phyloP scores from a whole-genome alignment of 2,888 invertebrate genomes.

The Drosophila mimica region DNA sequence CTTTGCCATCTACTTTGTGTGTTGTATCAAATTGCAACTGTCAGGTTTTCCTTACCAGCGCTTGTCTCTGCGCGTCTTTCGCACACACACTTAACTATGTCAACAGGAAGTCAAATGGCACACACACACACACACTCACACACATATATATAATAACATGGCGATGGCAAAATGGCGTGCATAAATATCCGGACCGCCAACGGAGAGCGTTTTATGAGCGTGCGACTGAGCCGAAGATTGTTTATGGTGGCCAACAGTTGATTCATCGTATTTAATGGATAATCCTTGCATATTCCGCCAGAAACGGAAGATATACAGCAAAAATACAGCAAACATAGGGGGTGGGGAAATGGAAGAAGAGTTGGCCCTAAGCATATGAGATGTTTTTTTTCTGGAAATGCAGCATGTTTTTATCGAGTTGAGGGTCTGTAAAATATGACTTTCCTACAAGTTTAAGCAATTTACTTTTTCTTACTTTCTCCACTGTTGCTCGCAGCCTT shows the following conservation, averaged over 20 bases:
- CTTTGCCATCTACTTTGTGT: conserved; percentile 17
- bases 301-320: conserved; percentile 46
- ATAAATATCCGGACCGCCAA: conserved; percentile 73
- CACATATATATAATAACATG: conserved; percentile 25
- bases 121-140: conserved; percentile 21
- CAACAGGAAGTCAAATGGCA: conserved; percentile 74
- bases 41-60: conserved; percentile 25
- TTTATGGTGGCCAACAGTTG: conserved; percentile 77
- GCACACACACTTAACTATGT: conserved; percentile 62
- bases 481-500: background rate
- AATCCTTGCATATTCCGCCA: conserved; percentile 56
- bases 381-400: conserved; percentile 14
- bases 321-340: background rate
- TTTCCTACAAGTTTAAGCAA: conserved; percentile 18
- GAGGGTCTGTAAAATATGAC: conserved; percentile 38
- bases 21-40: conserved; percentile 35
- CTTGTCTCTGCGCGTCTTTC: conserved; percentile 15
- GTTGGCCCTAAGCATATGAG: conserved; percentile 22
- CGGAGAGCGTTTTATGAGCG: conserved; percentile 68
- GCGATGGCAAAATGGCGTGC: conserved; percentile 71
- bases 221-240: conserved; percentile 71
- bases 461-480: conserved; percentile 7
- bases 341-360: background rate
- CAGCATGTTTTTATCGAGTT: conserved; percentile 17
- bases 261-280: conserved; percentile 79